These are phyloP conservation scores for Slavum lentiscoides DNA, from an alignment of 2,888 invertebrate genomes.

Conservation along the genomic window DNA sequence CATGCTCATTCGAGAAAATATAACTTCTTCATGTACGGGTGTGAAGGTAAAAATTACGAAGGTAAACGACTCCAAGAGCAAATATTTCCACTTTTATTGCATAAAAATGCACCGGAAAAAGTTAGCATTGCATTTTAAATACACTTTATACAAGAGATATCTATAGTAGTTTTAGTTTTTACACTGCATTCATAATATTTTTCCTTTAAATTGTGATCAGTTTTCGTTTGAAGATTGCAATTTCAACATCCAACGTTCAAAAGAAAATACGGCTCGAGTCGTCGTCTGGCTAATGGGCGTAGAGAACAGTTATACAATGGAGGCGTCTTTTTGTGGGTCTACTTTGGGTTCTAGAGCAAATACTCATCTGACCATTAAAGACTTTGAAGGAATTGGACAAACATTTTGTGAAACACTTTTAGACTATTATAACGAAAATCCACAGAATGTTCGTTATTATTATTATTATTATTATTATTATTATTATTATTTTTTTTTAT, in stretches of 20 bases:
- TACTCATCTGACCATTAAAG: slow-evolving; percentile 81
- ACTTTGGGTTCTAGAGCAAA: slow-evolving; percentile 78
- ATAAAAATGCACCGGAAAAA: slow-evolving; percentile 88
- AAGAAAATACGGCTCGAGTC: slow-evolving; percentile 92
- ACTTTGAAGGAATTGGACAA: slow-evolving; percentile 81
- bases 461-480: not conserved
- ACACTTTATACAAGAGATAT: not conserved
- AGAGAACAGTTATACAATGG: slow-evolving; percentile 91
- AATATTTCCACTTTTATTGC: slow-evolving; percentile 91
- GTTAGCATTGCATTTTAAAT: slow-evolving; percentile 60
- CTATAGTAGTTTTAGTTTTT: not conserved
- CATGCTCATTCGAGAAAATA: slow-evolving; percentile 94
- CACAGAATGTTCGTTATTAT: slow-evolving; percentile 69
- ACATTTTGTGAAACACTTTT: slow-evolving; percentile 90
- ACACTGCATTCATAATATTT: not conserved
- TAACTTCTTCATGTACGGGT: slow-evolving; percentile 95
- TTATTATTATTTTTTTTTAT: no score
- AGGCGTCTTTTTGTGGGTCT: slow-evolving; percentile 92
- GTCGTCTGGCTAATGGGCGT: slow-evolving; percentile 96
- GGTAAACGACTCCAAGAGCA: slow-evolving; percentile 84
- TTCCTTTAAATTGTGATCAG: slow-evolving; percentile 61
- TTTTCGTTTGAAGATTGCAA: slow-evolving; percentile 94
- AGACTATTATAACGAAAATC: slow-evolving; percentile 87
- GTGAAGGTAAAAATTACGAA: slow-evolving; percentile 77
- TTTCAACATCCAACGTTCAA: slow-evolving; percentile 88